Percentiles rank a stretch among this genome's conserved stretches.
These are phyloP conservation scores for Carabus problematicus DNA, from an alignment of 2,888 invertebrate genomes.

Conservation along the genomic window DNA sequence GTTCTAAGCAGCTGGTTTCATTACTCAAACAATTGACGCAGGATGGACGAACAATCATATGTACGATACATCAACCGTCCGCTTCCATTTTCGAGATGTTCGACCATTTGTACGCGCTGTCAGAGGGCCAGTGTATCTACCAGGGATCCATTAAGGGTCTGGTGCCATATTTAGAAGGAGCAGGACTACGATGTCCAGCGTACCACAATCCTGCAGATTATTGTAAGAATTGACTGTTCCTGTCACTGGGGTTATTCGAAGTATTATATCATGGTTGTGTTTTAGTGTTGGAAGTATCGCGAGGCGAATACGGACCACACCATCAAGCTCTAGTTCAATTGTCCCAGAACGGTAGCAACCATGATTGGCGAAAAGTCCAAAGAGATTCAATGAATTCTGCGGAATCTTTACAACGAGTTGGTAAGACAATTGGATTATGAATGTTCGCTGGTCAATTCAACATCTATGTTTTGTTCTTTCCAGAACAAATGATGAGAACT, in stretches of 20 bases:
- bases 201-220: conserved; percentile 93
- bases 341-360: conserved; percentile 67
- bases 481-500: conserved; percentile 63
- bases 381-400: conserved; percentile 54
- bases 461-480: conserved; percentile 40
- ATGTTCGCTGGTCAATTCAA: background rate
- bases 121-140: conserved; percentile 80
- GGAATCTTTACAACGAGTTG: conserved; percentile 55
- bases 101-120: conserved; percentile 85
- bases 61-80: conserved; percentile 92
- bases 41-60: conserved; percentile 86
- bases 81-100: conserved; percentile 86
- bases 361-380: conserved; percentile 62
- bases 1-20: conserved; percentile 82
- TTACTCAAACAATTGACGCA: conserved; percentile 81
- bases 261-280: conserved; percentile 32
- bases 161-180: conserved; percentile 76
- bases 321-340: conserved; percentile 64
- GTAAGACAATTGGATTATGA: conserved; percentile 51
- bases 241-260: background rate
- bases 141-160: conserved; percentile 79
- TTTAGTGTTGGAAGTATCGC: conserved; percentile 81
- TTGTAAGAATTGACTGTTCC: conserved; percentile 65
- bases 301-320: conserved; percentile 76
- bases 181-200: conserved; percentile 79